Evolutionary conservation across 1,140 invertebrate genomes (phyloP).

Genomic region (Drosophila carrolli): DNA sequence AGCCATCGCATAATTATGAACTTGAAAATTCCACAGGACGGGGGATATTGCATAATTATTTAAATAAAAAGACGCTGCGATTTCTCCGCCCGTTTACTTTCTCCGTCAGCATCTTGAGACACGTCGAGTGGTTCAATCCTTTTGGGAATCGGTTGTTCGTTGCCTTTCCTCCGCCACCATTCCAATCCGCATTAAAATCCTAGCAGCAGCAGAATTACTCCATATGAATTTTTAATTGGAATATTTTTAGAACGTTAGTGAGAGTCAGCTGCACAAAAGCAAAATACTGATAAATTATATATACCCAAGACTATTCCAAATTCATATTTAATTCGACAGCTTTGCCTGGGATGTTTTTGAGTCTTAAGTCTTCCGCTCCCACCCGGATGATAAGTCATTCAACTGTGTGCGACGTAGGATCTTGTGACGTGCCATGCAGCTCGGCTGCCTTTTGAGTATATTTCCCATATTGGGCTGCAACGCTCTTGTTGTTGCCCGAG

Average conservation of each 20-base stretch:
- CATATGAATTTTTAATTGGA: conserved; percentile 48
- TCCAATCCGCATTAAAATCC: neutral
- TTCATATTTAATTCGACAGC: conserved; percentile 45
- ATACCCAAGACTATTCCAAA: conserved; percentile 14
- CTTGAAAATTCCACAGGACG: conserved; percentile 64
- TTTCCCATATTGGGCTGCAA: conserved; percentile 45
- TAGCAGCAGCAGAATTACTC: conserved; percentile 26
- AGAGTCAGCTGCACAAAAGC: conserved; percentile 12
- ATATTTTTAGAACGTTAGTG: conserved; percentile 37
- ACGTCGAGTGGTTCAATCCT: conserved; percentile 64
- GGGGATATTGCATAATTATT: conserved; percentile 74
- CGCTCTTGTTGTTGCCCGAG: conserved; percentile 59
- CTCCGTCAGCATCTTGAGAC: conserved; percentile 67
- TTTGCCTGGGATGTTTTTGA: conserved; percentile 11
- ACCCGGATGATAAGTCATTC: conserved; percentile 51
- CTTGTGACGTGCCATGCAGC: conserved; percentile 12
- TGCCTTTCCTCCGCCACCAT: neutral
- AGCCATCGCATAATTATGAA: conserved; percentile 75
- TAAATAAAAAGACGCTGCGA: conserved; percentile 56
- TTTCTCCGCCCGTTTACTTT: conserved; percentile 55
- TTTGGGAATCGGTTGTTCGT: conserved; percentile 11
- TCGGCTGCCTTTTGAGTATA: conserved; percentile 30
- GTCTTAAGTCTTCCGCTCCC: conserved; percentile 28
- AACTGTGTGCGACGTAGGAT: conserved; percentile 39
- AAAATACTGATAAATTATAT: conserved; percentile 35